These are phyloP conservation scores for Chromis chromis DNA, from an alignment of 2,797 vertebrate genomes.

Conservation along the genomic window DNA sequence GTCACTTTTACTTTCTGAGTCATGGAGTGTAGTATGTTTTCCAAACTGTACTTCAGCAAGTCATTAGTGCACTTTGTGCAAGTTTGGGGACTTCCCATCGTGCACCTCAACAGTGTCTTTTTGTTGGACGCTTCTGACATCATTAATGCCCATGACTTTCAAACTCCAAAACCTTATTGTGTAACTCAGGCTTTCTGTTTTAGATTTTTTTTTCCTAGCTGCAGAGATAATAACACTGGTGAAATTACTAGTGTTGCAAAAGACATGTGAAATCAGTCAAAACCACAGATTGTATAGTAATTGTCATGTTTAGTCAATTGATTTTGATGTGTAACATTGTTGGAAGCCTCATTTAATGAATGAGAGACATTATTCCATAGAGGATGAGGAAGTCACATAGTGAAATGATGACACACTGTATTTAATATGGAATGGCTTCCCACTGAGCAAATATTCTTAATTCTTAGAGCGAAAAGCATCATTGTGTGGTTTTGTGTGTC, in stretches of 20 bases:
- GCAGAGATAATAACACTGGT: background rate
- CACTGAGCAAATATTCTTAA: background rate
- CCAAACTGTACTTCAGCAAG: too few species aligned
- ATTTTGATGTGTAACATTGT: background rate
- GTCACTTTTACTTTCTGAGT: too few species aligned
- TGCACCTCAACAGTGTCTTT: too few species aligned
- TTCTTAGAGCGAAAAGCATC: background rate
- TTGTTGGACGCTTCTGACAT: too few species aligned
- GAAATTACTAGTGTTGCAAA: background rate
- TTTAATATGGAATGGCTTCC: background rate
- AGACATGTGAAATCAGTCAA: background rate
- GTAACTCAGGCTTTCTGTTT: too few species aligned
- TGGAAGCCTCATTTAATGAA: background rate
- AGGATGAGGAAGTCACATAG: background rate
- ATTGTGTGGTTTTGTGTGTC: conserved; percentile 32
- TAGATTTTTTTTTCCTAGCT: too few species aligned
- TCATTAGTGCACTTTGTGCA: too few species aligned
- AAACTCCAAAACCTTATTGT: too few species aligned
- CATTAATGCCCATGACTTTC: too few species aligned
- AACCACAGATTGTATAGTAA: background rate
- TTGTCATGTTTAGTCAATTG: background rate
- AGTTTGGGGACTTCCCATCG: too few species aligned
- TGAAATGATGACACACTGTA: background rate
- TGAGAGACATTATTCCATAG: background rate
- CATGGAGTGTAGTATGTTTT: too few species aligned